Base-by-base conservation (phyloP, 2,888 invertebrate species). In the Caenorhabditis auriculariae region DNA sequence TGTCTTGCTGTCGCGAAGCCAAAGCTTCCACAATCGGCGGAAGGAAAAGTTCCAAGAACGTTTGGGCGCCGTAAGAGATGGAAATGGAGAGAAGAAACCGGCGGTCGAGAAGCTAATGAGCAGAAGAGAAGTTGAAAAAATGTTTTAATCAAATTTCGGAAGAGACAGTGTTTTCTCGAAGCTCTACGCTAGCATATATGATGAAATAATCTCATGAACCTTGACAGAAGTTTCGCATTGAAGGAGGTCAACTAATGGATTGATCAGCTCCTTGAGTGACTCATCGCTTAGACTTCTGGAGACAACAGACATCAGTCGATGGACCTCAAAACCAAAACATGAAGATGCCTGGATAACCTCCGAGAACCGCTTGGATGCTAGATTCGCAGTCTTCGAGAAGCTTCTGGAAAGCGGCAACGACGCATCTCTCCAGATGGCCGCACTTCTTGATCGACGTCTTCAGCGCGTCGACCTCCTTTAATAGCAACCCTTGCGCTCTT, bases 51-150 rank as follows among this genome's bases (percentile, higher is more conserved):
- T 62, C 56, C n/a, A 78, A 58, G 47, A 78, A 78, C 6, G 54
- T 53, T 21, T 59, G 66, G 17, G 72, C 69, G 4, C 76, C 75
- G 44, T 74, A 76, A 15, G 71, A 58, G 24, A 78, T 69, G 0
- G 72, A 76, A 2, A 78, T 58, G 35, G 72, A 69, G 7, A 76
- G 60, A 1, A 78, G 65, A 52, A 78, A 78, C 2, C 75, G 72
- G 29, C 76, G 72, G 49, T 77, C 77, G 32, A 77, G 68, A 5
- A 77, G 57, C 76, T 77, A n/a, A n/a, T n/a, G n/a, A n/a, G n/a
- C n/a, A n/a, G n/a, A n/a, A 6, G 44, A 44, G 44, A 41, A 17
- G 7, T 41, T 15, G 41, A 41, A n/a, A 41, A 15, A 41, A 41
- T 7, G 7, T 7, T 41, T 17, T 7, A 41, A 12, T 39, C n/a